Evolutionary conservation across 2,888 invertebrate genomes (phyloP).

Genomic region (Drosophila multiciliata): DNA sequence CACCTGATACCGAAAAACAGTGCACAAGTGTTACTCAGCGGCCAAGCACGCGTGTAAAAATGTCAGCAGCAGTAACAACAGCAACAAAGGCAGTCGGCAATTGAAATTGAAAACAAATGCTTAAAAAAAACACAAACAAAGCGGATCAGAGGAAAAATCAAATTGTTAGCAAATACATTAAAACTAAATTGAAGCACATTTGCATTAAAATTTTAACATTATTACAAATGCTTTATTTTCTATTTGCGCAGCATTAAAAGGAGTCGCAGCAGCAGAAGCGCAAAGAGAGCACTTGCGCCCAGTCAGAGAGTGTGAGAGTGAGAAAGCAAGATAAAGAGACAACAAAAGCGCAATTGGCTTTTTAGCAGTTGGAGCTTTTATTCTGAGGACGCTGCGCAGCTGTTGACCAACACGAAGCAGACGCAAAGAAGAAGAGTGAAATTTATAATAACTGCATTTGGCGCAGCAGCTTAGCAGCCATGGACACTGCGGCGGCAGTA

Average conservation of each 20-base stretch:
- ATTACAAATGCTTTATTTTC: slow-evolving; percentile 41
- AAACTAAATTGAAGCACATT: slow-evolving; percentile 12
- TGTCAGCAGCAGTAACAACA: slow-evolving; percentile 55
- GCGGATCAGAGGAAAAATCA: slow-evolving; percentile 32
- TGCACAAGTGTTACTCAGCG: slow-evolving; percentile 82
- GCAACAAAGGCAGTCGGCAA: slow-evolving; percentile 41
- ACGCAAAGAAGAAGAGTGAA: slow-evolving; percentile 24
- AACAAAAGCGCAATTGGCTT: slow-evolving; percentile 68
- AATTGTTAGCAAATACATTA: slow-evolving; percentile 38
- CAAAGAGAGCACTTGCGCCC: slow-evolving; percentile 12
- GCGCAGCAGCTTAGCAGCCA: slow-evolving; percentile 34
- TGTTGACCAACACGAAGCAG: slow-evolving; percentile 27
- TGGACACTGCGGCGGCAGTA: slow-evolving; percentile 37
- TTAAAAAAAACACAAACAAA: slow-evolving; percentile 20
- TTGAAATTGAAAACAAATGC: slow-evolving; percentile 47
- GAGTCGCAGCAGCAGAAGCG: slow-evolving; percentile 33
- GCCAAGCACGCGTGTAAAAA: slow-evolving; percentile 69
- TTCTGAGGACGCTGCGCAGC: slow-evolving; percentile 70
- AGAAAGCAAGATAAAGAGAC: slow-evolving; percentile 16
- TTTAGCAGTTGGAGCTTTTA: slow-evolving; percentile 46
- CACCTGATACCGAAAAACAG: slow-evolving; percentile 71
- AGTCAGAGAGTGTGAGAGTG: neutral
- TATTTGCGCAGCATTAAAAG: slow-evolving; percentile 62
- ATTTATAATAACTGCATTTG: slow-evolving; percentile 46
- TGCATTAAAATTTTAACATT: slow-evolving; percentile 17